Percentiles rank a stretch among this genome's conserved stretches.
Evolutionary conservation across 2,888 invertebrate genomes (phyloP).

Genomic region (Pterostichus madidus): DNA sequence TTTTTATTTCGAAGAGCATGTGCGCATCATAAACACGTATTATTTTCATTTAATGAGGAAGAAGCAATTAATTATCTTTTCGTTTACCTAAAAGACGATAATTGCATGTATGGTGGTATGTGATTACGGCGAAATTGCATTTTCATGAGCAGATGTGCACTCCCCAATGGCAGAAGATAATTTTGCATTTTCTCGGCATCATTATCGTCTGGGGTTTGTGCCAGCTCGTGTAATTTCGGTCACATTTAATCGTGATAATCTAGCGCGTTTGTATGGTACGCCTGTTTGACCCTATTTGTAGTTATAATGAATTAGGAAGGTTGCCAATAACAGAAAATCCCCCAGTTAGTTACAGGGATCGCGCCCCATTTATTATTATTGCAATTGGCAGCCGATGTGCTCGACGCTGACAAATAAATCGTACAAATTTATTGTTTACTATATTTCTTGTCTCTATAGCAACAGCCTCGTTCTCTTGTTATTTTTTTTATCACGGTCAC

Average conservation of each 20-base stretch:
- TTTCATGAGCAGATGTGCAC: slow-evolving; percentile 51
- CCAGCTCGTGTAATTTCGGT: slow-evolving; percentile 66
- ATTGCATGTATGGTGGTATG: slow-evolving; percentile 7
- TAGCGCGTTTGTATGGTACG: slow-evolving; percentile 45
- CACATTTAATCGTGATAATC: slow-evolving; percentile 61
- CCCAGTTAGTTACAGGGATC: slow-evolving; percentile 64
- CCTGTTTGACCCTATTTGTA: slow-evolving; percentile 66
- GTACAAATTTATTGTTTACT: slow-evolving; percentile 60
- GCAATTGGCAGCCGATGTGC: slow-evolving; percentile 70
- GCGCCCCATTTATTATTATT: slow-evolving; percentile 69
- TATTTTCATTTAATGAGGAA: slow-evolving; percentile 10
- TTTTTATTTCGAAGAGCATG: neutral
- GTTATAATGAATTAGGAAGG: slow-evolving; percentile 70
- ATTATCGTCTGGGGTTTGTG: slow-evolving; percentile 60
- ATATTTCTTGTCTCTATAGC: slow-evolving; percentile 44
- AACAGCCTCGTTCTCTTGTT: slow-evolving; percentile 26
- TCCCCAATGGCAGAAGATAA: slow-evolving; percentile 10
- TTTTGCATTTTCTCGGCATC: slow-evolving; percentile 57
- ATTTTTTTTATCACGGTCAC: slow-evolving; percentile 40
- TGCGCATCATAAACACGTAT: slow-evolving; percentile 10
- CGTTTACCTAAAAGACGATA: slow-evolving; percentile 8
- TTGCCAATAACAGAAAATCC: slow-evolving; percentile 70
- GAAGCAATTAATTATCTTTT: slow-evolving; percentile 4
- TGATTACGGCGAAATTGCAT: slow-evolving; percentile 35
- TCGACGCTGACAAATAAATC: slow-evolving; percentile 59